Percentiles rank a stretch among this genome's conserved stretches.
These are phyloP conservation scores for Caenorhabditis drosophilae DNA, from an alignment of 2,888 invertebrate species.

Conservation along the genomic window DNA sequence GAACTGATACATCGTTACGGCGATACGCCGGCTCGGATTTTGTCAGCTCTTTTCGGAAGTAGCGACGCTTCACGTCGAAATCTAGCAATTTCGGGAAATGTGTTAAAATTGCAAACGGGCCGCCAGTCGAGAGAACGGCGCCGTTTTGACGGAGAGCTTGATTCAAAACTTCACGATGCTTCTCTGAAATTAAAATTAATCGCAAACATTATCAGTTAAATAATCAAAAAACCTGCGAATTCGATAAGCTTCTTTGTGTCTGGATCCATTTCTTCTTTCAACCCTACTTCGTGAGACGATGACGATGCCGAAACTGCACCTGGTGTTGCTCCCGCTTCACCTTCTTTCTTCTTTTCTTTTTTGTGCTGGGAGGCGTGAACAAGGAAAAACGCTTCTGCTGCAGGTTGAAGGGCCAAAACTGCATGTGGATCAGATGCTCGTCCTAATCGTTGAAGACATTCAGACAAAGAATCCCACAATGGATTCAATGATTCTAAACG, in stretches of 20 bases:
- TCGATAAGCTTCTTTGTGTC: constrained; percentile 82
- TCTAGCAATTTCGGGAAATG: constrained; percentile 86
- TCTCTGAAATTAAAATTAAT: too few species aligned
- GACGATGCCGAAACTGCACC: constrained; percentile 16
- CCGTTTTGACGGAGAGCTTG: constrained; percentile 81
- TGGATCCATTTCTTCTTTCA: constrained; percentile 70
- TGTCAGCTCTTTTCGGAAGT: constrained; percentile 85
- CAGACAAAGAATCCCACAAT: constrained; percentile 81
- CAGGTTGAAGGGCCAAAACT: constrained; percentile 83
- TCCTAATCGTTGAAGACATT: constrained; percentile 81
- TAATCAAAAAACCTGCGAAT: constrained; percentile 76
- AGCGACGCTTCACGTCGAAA: constrained; percentile 86
- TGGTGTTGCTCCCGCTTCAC: constrained; percentile 71
- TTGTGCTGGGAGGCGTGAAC: constrained; percentile 76
- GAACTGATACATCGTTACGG: constrained; percentile 84
- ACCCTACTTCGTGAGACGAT: constrained; percentile 22
- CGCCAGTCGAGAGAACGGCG: constrained; percentile 73
- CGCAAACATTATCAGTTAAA: too few species aligned
- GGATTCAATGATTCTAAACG: constrained; percentile 12
- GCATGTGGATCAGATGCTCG: constrained; percentile 86
- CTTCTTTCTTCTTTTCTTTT: constrained; percentile 23
- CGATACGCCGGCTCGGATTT: constrained; percentile 77
- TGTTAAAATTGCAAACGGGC: constrained; percentile 85
- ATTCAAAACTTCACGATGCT: constrained; percentile 85
- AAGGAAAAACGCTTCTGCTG: constrained; percentile 88